Evolutionary conservation across 1,140 invertebrate species (phyloP), one percentile per base, ranked within the genome.

Genomic region (Pectinophora gossypiella): DNA sequence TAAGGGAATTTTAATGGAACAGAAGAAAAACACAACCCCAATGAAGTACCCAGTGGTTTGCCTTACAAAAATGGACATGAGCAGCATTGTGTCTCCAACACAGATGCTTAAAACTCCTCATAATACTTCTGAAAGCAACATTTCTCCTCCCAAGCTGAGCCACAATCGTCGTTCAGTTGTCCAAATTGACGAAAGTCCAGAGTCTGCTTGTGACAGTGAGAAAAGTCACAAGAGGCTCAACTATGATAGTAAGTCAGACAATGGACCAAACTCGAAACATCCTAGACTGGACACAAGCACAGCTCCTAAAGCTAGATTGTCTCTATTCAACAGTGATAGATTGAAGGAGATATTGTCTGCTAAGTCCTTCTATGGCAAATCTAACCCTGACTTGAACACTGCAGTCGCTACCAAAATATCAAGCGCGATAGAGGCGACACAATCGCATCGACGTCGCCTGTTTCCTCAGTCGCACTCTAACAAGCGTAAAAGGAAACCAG

Each of bases 351-450:
- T 87, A 15, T 64, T 91, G 0, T 80, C 89, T 1, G 76, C 87
- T 0, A 89, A 89, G 56, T 85, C 82, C 13, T 91, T 91, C 59
- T 91, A 90, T 66, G 82, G 89, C 0, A 90, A 89, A 72, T 63
- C 62, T 2, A 82, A 83, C 19, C 76, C 76, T n/a, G 84, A 82
- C 27, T 42, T 87, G 9, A 84, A 88, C 52, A 64, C 64, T 4
- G 84, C 42, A 45, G 62, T 87, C 6, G 55, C 71, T n/a, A 64
- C 63, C 0, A 87, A 80, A 36, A 63, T 87, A 19, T 80, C 77
- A 1, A 69, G 69, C 36, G 77, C 74, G 19, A 84, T 85, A 9
- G 73, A 77, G 68, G 64, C 51, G 2, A 71, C 62, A 2, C 65
- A 51, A 3, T 54, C 44, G 2, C 64, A 75, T 12, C 62, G 61